Evolutionary conservation across 2,113 vertebrate genomes (phyloP).

Genomic region (Oreochromis aureus): DNA sequence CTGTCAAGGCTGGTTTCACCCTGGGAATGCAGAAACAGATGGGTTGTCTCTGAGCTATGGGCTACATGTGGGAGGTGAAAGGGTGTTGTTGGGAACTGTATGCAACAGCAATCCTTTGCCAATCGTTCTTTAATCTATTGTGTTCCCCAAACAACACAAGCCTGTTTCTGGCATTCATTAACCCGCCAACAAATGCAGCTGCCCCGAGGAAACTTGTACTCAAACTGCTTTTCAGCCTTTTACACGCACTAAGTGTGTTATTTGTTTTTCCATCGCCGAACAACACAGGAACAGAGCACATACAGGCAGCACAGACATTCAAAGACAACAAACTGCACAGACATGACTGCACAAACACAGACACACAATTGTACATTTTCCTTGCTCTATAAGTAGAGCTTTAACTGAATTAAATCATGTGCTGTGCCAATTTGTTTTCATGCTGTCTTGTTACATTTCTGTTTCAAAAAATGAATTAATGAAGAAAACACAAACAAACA

Average conservation of each 20-base stretch:
- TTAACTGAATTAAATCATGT: background rate
- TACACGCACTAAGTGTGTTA: constrained; percentile 6
- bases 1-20: constrained; percentile 64
- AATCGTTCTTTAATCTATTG: constrained; percentile 44
- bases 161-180: constrained; percentile 48
- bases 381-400: background rate
- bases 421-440: background rate
- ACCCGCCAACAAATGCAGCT: constrained; percentile 30
- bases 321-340: background rate
- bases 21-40: constrained; percentile 67
- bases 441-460: background rate
- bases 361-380: background rate
- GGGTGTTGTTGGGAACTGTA: constrained; percentile 59
- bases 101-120: constrained; percentile 38
- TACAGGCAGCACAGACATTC: background rate
- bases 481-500: background rate
- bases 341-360: background rate
- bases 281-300: background rate
- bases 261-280: constrained; percentile 36
- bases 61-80: constrained; percentile 64
- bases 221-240: constrained; percentile 19
- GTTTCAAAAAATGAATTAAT: background rate
- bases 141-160: constrained; percentile 34
- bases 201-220: constrained; percentile 39
- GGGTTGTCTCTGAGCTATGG: constrained; percentile 53